These are phyloP conservation scores for Pampusana beccarii DNA, from an alignment of 2,113 vertebrate genomes.

Conservation along the genomic window DNA sequence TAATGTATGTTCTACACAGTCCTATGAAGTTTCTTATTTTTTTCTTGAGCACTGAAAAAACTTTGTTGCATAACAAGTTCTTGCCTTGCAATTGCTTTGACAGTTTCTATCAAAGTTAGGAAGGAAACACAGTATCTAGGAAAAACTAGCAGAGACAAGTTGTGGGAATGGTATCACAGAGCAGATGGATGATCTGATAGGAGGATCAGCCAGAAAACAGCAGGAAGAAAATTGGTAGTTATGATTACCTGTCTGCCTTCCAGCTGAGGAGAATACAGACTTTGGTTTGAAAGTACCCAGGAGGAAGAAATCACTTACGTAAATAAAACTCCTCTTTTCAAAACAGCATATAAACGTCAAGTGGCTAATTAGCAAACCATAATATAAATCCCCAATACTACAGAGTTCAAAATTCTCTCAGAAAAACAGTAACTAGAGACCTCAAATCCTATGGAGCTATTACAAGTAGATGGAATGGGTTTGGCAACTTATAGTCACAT, in stretches of 20 bases:
- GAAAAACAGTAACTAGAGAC: neutral
- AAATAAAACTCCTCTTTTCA: constrained; percentile 1
- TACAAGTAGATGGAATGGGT: neutral
- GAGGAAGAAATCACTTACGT: neutral
- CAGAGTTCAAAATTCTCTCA: neutral
- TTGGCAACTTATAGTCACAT: neutral
- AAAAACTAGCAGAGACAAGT: neutral
- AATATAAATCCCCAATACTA: neutral
- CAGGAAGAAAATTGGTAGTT: neutral
- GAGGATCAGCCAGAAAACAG: neutral
- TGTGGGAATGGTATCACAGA: neutral
- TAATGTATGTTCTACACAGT: neutral
- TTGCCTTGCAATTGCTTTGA: neutral
- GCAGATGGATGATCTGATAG: neutral
- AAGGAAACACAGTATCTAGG: neutral
- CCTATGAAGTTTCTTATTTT: neutral
- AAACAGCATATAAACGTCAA: neutral
- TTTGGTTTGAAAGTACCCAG: neutral
- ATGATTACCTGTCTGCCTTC: neutral
- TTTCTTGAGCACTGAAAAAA: neutral
- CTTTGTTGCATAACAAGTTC: neutral
- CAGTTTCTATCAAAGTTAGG: neutral
- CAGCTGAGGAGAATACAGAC: neutral
- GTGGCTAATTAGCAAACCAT: neutral
- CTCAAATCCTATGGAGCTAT: neutral